Evolutionary conservation across 1,140 invertebrate genomes (phyloP).

Genomic region (Neomicropteryx cornuta): DNA sequence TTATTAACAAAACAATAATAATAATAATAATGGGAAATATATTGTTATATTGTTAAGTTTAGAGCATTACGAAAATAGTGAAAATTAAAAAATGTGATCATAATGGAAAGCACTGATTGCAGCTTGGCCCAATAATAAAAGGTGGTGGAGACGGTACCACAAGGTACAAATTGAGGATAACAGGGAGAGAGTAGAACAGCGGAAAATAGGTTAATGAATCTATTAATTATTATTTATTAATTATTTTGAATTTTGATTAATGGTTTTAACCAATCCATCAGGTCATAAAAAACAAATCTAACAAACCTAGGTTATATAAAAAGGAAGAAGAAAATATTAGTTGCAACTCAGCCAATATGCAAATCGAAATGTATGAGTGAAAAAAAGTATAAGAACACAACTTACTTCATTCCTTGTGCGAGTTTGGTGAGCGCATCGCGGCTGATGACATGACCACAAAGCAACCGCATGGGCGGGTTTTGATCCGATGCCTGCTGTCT

Average conservation of each 20-base stretch:
- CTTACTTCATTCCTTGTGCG: slow-evolving; percentile 83
- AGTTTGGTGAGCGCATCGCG: slow-evolving; percentile 93
- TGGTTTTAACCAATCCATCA: not conserved
- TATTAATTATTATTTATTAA: slow-evolving; percentile 2
- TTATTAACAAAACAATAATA: no score
- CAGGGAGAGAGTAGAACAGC: slow-evolving; percentile 14
- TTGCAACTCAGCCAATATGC: no score
- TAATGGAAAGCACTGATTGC: no score
- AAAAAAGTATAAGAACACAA: slow-evolving; percentile 4
- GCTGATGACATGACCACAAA: slow-evolving; percentile 97
- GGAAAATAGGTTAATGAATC: slow-evolving; percentile 4
- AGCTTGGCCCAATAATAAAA: no score
- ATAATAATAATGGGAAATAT: no score
- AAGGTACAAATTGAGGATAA: not conserved
- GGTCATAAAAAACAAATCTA: not conserved
- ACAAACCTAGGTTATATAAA: not conserved
- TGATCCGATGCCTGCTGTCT: slow-evolving; percentile 91
- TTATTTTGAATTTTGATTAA: not conserved
- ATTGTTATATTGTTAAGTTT: no score
- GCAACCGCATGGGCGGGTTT: slow-evolving; percentile 94
- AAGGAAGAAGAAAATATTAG: not conserved
- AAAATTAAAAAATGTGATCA: no score
- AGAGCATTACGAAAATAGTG: no score
- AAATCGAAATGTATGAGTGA: not conserved
- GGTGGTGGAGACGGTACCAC: not conserved